Percentiles rank a stretch among this genome's conserved stretches.
These are phyloP conservation scores for Remorina albescens DNA, from an alignment of 2,797 vertebrate genomes.

Conservation along the genomic window DNA sequence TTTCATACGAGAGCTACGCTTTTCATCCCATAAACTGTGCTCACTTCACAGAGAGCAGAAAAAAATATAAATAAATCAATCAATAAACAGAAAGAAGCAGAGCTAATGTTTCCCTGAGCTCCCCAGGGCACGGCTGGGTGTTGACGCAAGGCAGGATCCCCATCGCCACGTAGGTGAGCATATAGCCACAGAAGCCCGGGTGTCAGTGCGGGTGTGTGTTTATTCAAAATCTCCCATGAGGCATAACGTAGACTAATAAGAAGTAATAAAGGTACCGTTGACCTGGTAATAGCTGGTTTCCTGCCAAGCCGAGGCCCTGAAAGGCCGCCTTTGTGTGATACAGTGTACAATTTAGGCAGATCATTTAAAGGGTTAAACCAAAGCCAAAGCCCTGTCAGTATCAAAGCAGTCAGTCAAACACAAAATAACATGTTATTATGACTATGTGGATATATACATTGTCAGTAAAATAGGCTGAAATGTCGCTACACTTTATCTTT, in stretches of 20 bases:
- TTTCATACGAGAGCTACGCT: constrained; percentile 38
- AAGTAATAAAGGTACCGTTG: constrained; percentile 74
- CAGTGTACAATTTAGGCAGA: constrained; percentile 38
- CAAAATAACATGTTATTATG: constrained; percentile 26
- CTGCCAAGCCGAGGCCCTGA: constrained; percentile 65
- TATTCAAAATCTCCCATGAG: constrained; percentile 72
- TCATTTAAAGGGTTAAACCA: constrained; percentile 58
- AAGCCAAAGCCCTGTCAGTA: constrained; percentile 41
- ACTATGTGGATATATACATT: constrained; percentile 15
- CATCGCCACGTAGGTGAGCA: constrained; percentile 45
- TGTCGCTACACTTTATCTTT: neutral
- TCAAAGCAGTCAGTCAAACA: constrained; percentile 37
- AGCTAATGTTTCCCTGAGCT: constrained; percentile 59
- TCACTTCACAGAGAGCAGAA: constrained; percentile 24
- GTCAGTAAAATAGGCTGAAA: constrained; percentile 7
- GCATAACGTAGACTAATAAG: constrained; percentile 71
- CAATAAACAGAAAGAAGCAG: constrained; percentile 69
- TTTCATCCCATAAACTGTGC: constrained; percentile 54
- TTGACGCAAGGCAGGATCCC: constrained; percentile 44
- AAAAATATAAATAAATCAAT: constrained; percentile 49
- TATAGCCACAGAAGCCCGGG: constrained; percentile 35
- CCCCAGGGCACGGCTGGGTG: constrained; percentile 52
- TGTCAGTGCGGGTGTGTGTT: constrained; percentile 62
- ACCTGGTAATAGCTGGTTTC: constrained; percentile 77
- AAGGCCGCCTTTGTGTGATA: constrained; percentile 70